phyloP scores from a whole-genome alignment of 2,113 vertebrate genomes.

The Brachirus orientalis region DNA sequence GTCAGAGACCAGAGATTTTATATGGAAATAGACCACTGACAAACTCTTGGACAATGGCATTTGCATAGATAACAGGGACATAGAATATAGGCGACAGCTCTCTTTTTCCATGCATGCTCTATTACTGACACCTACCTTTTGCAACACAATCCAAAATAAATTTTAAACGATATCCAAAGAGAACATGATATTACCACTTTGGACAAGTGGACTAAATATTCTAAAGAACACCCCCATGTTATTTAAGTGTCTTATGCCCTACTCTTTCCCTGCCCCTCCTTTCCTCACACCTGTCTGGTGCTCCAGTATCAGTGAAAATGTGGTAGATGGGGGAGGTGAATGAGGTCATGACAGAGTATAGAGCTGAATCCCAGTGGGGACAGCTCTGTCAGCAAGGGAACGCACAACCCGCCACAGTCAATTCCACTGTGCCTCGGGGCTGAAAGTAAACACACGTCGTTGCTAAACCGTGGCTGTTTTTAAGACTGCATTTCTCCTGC shows the following conservation, averaged over 20 bases:
- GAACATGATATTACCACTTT: slow-evolving; percentile 20
- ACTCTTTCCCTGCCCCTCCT: background rate
- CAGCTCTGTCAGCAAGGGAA: slow-evolving; percentile 48
- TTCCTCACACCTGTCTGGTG: slow-evolving; percentile 62
- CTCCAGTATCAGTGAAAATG: slow-evolving; percentile 70
- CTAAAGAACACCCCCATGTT: slow-evolving; percentile 15
- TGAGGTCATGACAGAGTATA: slow-evolving; percentile 57
- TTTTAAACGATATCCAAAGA: slow-evolving; percentile 20
- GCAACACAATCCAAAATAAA: slow-evolving; percentile 7
- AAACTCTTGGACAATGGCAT: background rate
- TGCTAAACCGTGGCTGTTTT: slow-evolving; percentile 21
- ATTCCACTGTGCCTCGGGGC: slow-evolving; percentile 61
- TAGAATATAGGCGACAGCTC: background rate
- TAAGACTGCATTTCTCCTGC: slow-evolving; percentile 11
- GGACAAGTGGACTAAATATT: slow-evolving; percentile 32
- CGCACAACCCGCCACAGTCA: slow-evolving; percentile 26
- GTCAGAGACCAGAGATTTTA: background rate
- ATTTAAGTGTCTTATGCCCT: slow-evolving; percentile 10
- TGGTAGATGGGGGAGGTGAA: slow-evolving; percentile 46
- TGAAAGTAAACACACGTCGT: slow-evolving; percentile 53
- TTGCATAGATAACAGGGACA: background rate
- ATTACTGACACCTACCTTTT: background rate
- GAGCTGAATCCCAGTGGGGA: slow-evolving; percentile 59
- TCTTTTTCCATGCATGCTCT: background rate
- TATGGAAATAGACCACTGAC: background rate